Base-by-base conservation (phyloP, 2,113 vertebrate species). In the Salvator merianae region DNA sequence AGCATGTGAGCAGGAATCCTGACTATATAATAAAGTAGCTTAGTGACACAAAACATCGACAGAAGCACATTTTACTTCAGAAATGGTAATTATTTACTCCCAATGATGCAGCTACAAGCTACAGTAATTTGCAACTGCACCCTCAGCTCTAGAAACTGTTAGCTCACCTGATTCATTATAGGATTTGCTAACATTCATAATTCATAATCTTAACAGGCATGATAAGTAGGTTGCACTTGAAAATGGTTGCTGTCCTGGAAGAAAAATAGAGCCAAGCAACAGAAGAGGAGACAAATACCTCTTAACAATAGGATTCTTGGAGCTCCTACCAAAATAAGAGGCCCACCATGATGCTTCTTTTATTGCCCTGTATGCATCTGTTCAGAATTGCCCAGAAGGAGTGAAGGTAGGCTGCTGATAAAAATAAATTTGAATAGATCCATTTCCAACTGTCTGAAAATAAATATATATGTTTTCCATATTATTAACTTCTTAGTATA, bases 391-490 rank as follows among this genome's bases (percentile, higher is more conserved):
- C 47, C 80, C 16, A 4, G 72, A 34, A 77, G 32, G 73, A 84
- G 47, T 63, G 47, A 77, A 55, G 47, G 65, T 30, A 70, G 28
- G n/a, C 70, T 40, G 63, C 47, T n/a, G 34, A 69, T 38, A 55
- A 69, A 77, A 77, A 84, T 77, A 70, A 84, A 69, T 68, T 47
- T 30, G 47, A 53, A 84, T 70, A 84, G 82, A 84, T 69, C 40
- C 18, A 40, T 40, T 77, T 70, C 74, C 34, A 62, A 22, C 10
- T 38, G 32, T 77, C 65, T 70, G n/a, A 68, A 16, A 70, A 62
- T 26, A 84, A 36, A 69, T 13, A 68, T 5, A 77, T 43, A 68
- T 50, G 43, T 30, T 8, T 9, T 38, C 43, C 18, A n/a, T 68
- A 68, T 84, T 69, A 77, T 69, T 50, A 84, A 77, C 73, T 53